phyloP scores from a whole-genome alignment of 2,797 vertebrate species.

The Acrossocheilus wenchowensis region DNA sequence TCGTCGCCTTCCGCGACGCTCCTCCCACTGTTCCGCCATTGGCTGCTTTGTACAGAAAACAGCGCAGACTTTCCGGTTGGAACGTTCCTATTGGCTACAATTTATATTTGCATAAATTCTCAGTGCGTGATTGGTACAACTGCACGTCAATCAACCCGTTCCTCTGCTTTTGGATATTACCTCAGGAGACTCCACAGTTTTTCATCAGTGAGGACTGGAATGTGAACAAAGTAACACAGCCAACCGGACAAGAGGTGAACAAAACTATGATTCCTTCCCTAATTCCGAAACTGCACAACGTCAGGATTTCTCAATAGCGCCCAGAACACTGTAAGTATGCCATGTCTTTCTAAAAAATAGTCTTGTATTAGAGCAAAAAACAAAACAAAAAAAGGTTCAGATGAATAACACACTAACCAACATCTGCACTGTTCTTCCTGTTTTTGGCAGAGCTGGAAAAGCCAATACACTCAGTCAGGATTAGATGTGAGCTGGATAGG shows the following conservation, averaged over 20 bases:
- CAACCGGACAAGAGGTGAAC: background rate
- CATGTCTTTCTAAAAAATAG: background rate
- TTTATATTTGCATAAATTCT: background rate
- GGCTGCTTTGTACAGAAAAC: slow-evolving; percentile 45
- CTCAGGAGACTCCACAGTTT: slow-evolving; percentile 48
- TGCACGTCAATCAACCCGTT: slow-evolving; percentile 53
- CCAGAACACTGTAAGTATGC: slow-evolving; percentile 46
- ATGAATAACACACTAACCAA: slow-evolving; percentile 13
- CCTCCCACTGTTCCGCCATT: slow-evolving; percentile 58
- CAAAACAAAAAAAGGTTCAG: background rate
- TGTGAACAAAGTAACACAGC: slow-evolving; percentile 36
- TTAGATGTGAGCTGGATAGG: slow-evolving; percentile 17
- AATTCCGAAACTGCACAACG: background rate
- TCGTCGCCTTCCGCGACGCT: slow-evolving; percentile 32
- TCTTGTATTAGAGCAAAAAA: background rate
- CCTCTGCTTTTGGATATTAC: slow-evolving; percentile 50
- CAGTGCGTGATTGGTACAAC: slow-evolving; percentile 48
- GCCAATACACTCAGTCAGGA: background rate
- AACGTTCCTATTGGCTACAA: slow-evolving; percentile 45
- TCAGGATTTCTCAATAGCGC: slow-evolving; percentile 8
- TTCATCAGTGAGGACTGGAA: slow-evolving; percentile 38
- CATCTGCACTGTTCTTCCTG: slow-evolving; percentile 45
- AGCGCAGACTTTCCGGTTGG: slow-evolving; percentile 34
- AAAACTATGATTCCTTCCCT: slow-evolving; percentile 31
- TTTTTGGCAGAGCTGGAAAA: slow-evolving; percentile 36